Evolutionary conservation across 2,113 vertebrate species (phyloP), one percentile per base, ranked within the genome.

Genomic region (Mesoclemmys tuberculata): DNA sequence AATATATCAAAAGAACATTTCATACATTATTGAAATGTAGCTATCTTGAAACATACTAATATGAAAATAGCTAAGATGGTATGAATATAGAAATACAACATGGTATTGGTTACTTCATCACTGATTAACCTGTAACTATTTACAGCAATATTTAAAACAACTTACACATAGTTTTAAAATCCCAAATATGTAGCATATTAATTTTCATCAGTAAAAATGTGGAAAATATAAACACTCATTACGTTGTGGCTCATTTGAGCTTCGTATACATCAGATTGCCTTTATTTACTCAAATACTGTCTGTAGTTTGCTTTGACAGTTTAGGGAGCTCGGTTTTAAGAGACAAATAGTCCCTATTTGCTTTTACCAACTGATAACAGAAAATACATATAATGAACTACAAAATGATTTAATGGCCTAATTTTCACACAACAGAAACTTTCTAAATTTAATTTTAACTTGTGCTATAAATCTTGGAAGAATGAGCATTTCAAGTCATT

Each of bases 371-470:
- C 64, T 64, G 83, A 82, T 89, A 61, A 31, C 44, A 82, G 38
- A 58, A 75, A 92, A 86, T 49, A 84, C 74, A 79, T 79, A 56
- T 82, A 88, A 81, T 13, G 46, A 88, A 61, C 19, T 83, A 2
- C 54, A 48, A 88, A 81, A 55, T 81, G 44, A 94, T 93, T 77
- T 77, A 96, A 96, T 83, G 27, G 41, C 1, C 85, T 82, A 55
- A 88, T 84, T 93, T 95, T 38, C 51, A 91, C 82, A 19, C 38
- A 90, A 90, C 7, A 92, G 81, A 94, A 90, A 77, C 22, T 85
- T 92, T 49, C 19, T 91, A 87, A 84, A 94, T 87, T 91, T 86
- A 87, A 92, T 95, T 95, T 94, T 79, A 94, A 92, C 21, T 16
- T 80, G 26, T 58, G 8, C 54, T 84, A 93, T 86, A 91, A 88